phyloP scores from a whole-genome alignment of 2,113 vertebrate species.

The Scartelaos histophorus region DNA sequence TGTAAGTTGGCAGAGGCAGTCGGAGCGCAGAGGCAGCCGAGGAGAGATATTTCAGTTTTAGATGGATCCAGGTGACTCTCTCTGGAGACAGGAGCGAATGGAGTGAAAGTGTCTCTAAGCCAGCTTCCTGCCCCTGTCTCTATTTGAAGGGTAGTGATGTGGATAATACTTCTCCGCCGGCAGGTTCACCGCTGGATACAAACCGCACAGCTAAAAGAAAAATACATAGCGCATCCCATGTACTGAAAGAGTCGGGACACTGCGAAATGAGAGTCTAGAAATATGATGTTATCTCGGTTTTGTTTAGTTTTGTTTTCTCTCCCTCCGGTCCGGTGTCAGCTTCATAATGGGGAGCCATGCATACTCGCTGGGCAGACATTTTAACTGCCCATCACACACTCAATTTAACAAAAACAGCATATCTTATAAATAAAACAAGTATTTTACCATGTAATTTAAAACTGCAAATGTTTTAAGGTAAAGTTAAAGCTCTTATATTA shows the following conservation, averaged over 20 bases:
- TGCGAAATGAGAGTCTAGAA: neutral
- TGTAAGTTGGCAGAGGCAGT: conserved; percentile 15
- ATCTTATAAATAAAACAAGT: neutral
- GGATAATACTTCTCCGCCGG: conserved; percentile 51
- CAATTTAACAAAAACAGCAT: neutral
- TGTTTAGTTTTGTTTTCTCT: neutral
- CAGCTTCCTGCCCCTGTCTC: conserved; percentile 49
- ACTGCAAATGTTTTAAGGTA: no score
- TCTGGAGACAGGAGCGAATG: conserved; percentile 46
- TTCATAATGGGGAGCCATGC: no score
- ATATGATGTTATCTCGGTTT: neutral
- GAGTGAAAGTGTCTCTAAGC: conserved; percentile 42
- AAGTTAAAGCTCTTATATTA: no score
- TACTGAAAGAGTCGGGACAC: neutral
- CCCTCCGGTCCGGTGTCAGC: no score
- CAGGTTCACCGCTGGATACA: conserved; percentile 31
- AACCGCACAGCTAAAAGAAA: conserved; percentile 35
- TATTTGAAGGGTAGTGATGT: conserved; percentile 59
- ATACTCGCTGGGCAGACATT: neutral
- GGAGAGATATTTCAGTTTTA: conserved; percentile 36
- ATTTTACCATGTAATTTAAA: no score
- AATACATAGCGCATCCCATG: conserved; percentile 16
- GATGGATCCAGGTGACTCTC: conserved; percentile 49
- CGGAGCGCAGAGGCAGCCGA: conserved; percentile 6
- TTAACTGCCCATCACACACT: neutral